phyloP scores from a whole-genome alignment of 2,113 vertebrate species.

The Isichthys henryi region DNA sequence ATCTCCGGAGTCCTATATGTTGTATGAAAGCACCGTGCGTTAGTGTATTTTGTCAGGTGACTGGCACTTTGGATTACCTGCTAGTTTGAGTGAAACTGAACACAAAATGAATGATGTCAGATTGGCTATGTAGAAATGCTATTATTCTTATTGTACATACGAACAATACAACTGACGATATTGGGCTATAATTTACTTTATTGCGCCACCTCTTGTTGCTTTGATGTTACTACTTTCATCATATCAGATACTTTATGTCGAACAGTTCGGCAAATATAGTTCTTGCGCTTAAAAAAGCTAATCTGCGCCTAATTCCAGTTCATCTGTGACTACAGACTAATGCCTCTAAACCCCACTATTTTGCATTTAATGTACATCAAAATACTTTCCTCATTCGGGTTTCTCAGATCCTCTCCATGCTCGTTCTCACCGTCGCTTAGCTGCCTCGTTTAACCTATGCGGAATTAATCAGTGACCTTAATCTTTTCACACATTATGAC shows the following conservation, averaged over 20 bases:
- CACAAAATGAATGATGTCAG: not conserved
- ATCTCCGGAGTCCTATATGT: not conserved
- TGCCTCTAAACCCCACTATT: not conserved
- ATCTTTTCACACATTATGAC: not conserved
- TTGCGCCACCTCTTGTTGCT: slow-evolving; percentile 16
- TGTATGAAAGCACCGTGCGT: not conserved
- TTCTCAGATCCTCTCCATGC: not conserved
- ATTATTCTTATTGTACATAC: not conserved
- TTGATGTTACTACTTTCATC: not conserved
- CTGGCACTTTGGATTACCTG: not conserved
- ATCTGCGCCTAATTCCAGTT: not conserved
- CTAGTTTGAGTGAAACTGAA: not conserved
- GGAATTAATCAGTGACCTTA: not conserved
- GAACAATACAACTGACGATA: not conserved
- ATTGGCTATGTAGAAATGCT: not conserved
- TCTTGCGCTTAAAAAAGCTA: not conserved
- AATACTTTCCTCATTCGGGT: not conserved
- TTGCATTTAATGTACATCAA: not conserved
- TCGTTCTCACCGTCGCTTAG: not conserved
- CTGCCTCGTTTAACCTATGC: not conserved
- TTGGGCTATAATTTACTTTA: slow-evolving; percentile 1
- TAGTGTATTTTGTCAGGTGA: not conserved
- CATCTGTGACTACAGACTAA: not conserved
- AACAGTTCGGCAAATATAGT: not conserved
- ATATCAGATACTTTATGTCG: not conserved